A percentile compares a stretch with the other conserved stretches of the same genome.
Conservation (phyloP, 2,113 vertebrate species). For the Chamaetylas fuelleborni region DNA sequence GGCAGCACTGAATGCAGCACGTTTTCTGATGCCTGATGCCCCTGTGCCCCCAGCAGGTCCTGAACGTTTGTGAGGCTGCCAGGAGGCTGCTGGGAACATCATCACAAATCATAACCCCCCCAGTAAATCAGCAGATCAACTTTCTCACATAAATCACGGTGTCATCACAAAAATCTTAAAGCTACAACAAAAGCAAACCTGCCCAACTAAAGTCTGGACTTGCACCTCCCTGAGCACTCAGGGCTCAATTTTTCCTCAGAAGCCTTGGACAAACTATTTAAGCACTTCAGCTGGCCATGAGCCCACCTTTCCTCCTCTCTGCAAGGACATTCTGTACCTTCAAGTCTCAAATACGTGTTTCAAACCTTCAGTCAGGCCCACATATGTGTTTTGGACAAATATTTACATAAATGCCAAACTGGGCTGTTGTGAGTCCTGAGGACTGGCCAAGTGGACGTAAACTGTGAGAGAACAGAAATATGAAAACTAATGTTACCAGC, state of each 20-base stretch:
- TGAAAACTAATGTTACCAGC: neutral
- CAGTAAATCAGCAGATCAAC: neutral
- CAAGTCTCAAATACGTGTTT: neutral
- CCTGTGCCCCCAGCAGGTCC: neutral
- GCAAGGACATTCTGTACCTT: neutral
- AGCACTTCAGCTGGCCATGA: neutral
- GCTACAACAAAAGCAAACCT: neutral
- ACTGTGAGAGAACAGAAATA: neutral
- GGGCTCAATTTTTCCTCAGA: neutral
- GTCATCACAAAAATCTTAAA: neutral
- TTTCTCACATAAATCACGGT: neutral
- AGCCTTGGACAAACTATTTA: neutral
- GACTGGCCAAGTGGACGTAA: neutral
- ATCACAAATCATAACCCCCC: rapidly evolving
- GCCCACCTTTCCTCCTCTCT: neutral
- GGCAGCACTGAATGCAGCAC: neutral
- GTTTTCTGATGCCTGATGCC: neutral
- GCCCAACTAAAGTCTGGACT: neutral
- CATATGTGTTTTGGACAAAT: neutral
- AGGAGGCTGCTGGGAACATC: neutral
- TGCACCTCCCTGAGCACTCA: neutral
- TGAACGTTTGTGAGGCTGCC: neutral
- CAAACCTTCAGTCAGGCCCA: neutral
- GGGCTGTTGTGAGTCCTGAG: neutral
- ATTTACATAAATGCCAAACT: neutral